phyloP scores from a whole-genome alignment of 2,113 vertebrate genomes.

The Gila orcuttii region DNA sequence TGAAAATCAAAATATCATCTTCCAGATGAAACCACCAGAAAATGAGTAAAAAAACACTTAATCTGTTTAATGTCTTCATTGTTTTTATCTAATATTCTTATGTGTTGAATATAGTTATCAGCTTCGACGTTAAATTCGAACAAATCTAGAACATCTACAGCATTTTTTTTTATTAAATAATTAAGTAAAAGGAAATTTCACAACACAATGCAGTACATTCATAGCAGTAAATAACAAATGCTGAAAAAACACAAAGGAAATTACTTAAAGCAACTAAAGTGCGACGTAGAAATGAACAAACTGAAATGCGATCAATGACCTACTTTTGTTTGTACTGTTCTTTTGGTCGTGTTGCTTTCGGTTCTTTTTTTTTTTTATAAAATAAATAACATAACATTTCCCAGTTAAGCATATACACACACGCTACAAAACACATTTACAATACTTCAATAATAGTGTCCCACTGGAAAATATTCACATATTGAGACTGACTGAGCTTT shows the following conservation, averaged over 20 bases:
- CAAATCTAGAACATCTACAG: not conserved
- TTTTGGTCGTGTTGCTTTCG: not conserved
- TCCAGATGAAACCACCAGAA: not conserved
- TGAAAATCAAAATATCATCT: not conserved
- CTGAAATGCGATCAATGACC: not conserved
- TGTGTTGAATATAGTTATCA: slow-evolving; percentile 8
- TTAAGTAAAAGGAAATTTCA: not conserved
- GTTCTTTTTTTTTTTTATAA: not conserved
- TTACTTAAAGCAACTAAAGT: not conserved
- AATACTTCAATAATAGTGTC: slow-evolving; percentile 30
- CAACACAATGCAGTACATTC: slow-evolving; percentile 32
- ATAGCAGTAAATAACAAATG: slow-evolving; percentile 39
- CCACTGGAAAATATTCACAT: slow-evolving; percentile 11
- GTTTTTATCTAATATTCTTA: slow-evolving; percentile 16
- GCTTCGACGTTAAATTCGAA: not conserved
- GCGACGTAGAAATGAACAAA: not conserved
- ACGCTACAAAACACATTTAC: slow-evolving; percentile 37
- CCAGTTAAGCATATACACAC: slow-evolving; percentile 7
- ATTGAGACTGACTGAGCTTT: not conserved
- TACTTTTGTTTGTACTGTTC: not conserved
- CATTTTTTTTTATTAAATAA: not conserved
- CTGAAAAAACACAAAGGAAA: not conserved
- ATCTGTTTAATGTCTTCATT: slow-evolving; percentile 17
- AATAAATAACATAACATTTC: slow-evolving; percentile 29
- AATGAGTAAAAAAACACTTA: not conserved